Conservation (phyloP, 2,797 vertebrate species). For the Sebastes paucispinis region DNA sequence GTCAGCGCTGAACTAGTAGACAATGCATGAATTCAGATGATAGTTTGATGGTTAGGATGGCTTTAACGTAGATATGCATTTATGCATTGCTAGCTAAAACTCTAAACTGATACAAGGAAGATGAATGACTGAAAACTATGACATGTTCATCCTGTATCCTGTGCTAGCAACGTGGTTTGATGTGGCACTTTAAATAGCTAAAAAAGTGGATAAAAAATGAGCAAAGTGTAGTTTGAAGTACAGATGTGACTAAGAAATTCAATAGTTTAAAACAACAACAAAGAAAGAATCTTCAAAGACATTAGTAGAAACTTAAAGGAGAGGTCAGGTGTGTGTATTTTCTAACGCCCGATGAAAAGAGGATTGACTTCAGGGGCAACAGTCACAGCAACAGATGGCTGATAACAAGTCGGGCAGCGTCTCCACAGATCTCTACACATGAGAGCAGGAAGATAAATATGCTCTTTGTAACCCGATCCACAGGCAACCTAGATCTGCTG, state of each 20-base stretch:
- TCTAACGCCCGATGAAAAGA: slow-evolving; percentile 19
- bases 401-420: neutral
- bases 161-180: neutral
- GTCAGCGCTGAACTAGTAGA: neutral
- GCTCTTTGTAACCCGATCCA: neutral
- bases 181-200: neutral
- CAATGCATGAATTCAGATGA: neutral
- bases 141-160: neutral
- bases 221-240: neutral
- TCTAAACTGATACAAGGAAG: neutral
- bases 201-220: neutral
- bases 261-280: neutral
- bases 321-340: slow-evolving; percentile 17
- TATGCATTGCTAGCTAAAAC: neutral
- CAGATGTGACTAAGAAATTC: neutral
- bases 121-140: neutral
- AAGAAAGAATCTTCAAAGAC: neutral
- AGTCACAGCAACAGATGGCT: slow-evolving; percentile 49
- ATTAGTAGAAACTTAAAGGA: neutral
- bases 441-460: neutral
- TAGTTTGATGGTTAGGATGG: neutral
- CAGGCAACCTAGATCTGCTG: neutral
- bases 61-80: neutral
- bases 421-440: slow-evolving; percentile 5
- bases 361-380: slow-evolving; percentile 31